phyloP scores from a whole-genome alignment of 2,888 invertebrate genomes.

The Furcula furcula region DNA sequence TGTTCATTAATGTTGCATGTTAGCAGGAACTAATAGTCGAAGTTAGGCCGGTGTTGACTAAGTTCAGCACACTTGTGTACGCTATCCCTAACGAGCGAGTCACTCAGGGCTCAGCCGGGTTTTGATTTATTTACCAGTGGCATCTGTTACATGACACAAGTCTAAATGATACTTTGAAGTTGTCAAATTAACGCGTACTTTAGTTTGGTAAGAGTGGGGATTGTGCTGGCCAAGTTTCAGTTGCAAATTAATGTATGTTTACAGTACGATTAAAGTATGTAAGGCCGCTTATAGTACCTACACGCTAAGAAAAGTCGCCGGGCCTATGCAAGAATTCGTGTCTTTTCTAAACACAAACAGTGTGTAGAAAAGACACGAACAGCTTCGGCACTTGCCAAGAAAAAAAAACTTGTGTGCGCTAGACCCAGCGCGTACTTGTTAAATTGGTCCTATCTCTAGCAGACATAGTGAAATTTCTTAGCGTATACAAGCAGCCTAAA shows the following conservation, averaged over 20 bases:
- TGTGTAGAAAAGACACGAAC: too few species aligned
- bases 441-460: too few species aligned
- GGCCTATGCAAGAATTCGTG: too few species aligned
- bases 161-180: conserved; percentile 73
- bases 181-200: conserved; percentile 70
- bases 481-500: too few species aligned
- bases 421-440: too few species aligned
- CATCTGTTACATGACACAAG: conserved; percentile 63
- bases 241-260: conserved; percentile 25
- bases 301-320: too few species aligned
- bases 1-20: conserved; percentile 32
- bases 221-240: conserved; percentile 23
- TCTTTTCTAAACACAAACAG: too few species aligned
- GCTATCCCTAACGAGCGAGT: conserved; percentile 58
- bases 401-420: too few species aligned
- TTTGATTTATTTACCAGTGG: conserved; percentile 68
- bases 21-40: conserved; percentile 43
- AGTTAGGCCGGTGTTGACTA: conserved; percentile 34
- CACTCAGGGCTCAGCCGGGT: conserved; percentile 57
- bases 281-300: too few species aligned
- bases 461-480: too few species aligned
- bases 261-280: too few species aligned
- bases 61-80: conserved; percentile 45
- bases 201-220: conserved; percentile 45
- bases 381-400: too few species aligned